Base-by-base conservation (phyloP, 30 jellyfish, hydroid and myxozoan genomes). In the Catostylus mosaicus region DNA sequence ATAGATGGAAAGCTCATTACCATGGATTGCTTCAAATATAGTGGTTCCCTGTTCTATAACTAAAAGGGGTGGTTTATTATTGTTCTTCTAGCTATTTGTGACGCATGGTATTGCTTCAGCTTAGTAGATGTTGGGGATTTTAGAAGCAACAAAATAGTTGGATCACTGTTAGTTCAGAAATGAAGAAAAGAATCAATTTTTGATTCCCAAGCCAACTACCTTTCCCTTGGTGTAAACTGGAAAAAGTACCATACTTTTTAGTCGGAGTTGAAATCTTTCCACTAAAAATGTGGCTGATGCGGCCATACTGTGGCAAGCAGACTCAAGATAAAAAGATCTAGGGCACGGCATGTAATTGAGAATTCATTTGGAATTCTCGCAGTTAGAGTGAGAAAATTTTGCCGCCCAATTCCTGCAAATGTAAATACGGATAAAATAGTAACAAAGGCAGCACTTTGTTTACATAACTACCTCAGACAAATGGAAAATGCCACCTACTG, bases 231-330 rank as follows among this genome's bases (percentile, higher is more conserved):
- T 67, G 43, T 37, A 30, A 62, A 32, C 36, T 48, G 62, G 35
- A 43, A 48, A 43, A 73, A 43, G 73, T 79, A 54, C 90, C 90
- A 48, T 79, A 79, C 29, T 59, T 82, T 14, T 80, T 82, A 38
- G 40, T 82, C 48, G 92, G 87, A 20, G 92, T 67, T 51, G 92
- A 67, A 30, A 70, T 82, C 12, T 67, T 82, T 69, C 92, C 92
- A n/a, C 63, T 85, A 73, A 73, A 85, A 61, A 70, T 84, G 32
- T 85, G 95, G 95, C 33, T 85, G 51, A 62, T 85, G 75, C 76
- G 40, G 38, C 95, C 95, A n/a, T 85, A 54, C 56, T 77, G 85
- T 57, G 89, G 84, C 31, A 73, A 66, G 35, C 32, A 62, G 12
- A 20, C 57, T 10, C 67, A 61, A 54, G 56, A 54, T 46, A 51